Conservation (phyloP, 2,113 vertebrate genomes). For the Nansenia antarctica region DNA sequence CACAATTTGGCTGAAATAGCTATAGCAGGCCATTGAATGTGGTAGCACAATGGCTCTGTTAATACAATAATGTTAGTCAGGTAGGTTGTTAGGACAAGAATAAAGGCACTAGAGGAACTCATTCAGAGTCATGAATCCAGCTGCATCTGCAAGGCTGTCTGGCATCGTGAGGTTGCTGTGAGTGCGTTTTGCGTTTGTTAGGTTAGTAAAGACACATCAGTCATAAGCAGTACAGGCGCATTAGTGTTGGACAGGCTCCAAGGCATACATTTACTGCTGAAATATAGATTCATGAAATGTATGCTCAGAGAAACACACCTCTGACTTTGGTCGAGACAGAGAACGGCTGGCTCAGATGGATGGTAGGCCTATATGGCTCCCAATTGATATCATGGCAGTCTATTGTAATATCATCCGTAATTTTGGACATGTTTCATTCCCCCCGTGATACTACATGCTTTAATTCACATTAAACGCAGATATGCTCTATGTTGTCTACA, state of each 20-base stretch:
- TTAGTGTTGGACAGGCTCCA: constrained; percentile 59
- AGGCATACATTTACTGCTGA: constrained; percentile 39
- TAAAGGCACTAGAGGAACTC: no score
- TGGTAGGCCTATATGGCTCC: neutral
- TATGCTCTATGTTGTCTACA: no score
- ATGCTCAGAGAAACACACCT: neutral
- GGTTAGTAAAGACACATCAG: constrained; percentile 35
- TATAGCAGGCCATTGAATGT: no score
- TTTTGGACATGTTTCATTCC: neutral
- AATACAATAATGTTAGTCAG: no score
- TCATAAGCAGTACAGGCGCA: constrained; percentile 40
- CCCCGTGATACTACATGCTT: no score
- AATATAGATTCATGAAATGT: constrained; percentile 42
- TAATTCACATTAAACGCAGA: no score
- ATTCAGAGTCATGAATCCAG: constrained; percentile 24
- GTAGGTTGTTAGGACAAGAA: no score
- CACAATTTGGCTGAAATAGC: no score
- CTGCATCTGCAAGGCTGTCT: constrained; percentile 34
- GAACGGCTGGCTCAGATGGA: neutral
- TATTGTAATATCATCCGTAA: no score
- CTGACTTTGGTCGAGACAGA: neutral
- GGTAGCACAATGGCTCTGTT: no score
- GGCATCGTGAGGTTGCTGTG: neutral
- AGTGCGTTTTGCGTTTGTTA: neutral
- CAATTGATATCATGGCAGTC: neutral